phyloP scores from a whole-genome alignment of 2,797 vertebrate species.

The Phyllotis vaccarum region DNA sequence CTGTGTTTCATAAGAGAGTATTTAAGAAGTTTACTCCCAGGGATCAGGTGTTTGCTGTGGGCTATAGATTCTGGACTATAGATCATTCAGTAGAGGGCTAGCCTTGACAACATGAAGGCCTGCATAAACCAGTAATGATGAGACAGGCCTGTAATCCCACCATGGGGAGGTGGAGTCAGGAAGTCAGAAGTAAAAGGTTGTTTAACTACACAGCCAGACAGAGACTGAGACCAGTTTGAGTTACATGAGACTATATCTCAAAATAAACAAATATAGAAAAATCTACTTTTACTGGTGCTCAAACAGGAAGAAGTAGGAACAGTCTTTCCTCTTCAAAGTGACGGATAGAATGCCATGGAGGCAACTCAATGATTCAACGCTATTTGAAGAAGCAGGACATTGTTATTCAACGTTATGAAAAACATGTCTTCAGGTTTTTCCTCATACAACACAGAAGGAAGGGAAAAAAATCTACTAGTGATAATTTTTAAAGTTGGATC shows the following conservation, averaged over 20 bases:
- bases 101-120: background rate
- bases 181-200: background rate
- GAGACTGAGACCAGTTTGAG: background rate
- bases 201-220: too few relatives aligned
- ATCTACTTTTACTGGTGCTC: background rate
- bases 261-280: background rate
- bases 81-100: background rate
- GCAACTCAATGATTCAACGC: accelerated
- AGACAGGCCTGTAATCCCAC: background rate
- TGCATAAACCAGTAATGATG: background rate
- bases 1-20: background rate
- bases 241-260: background rate
- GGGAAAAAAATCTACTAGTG: background rate
- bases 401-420: slow-evolving; percentile 18
- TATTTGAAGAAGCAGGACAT: background rate
- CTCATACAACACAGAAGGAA: background rate
- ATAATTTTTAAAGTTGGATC: background rate
- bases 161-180: background rate
- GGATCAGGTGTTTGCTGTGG: background rate
- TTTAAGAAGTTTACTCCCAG: background rate
- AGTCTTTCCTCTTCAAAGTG: background rate
- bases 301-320: background rate
- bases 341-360: background rate
- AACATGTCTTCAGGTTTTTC: slow-evolving; percentile 35
- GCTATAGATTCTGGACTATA: background rate